A percentile compares a stretch with the other conserved stretches of the same genome.
Conservation (phyloP, 2,797 vertebrate species). For the Darevskia mixta region DNA sequence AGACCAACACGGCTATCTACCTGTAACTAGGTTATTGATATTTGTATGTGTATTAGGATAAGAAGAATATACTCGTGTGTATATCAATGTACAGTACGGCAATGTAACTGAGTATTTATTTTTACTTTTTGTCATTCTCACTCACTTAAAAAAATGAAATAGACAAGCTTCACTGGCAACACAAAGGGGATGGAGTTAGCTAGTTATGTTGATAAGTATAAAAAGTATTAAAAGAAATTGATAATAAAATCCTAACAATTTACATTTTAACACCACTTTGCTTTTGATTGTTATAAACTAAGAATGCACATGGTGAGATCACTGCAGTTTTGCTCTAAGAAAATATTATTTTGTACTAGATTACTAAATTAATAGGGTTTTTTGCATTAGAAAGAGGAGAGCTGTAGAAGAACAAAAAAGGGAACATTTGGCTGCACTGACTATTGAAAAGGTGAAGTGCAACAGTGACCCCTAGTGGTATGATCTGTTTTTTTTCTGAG, state of each 20-base stretch:
- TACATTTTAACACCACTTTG: constrained; percentile 48
- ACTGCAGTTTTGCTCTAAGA: constrained; percentile 46
- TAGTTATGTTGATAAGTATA: constrained; percentile 56
- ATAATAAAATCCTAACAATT: constrained; percentile 51
- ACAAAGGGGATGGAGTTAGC: constrained; percentile 14
- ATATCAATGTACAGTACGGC: background rate
- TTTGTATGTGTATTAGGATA: too few relatives aligned
- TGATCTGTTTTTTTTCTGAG: background rate
- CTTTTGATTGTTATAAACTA: constrained; percentile 57
- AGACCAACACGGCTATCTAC: too few relatives aligned
- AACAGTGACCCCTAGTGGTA: constrained; percentile 78
- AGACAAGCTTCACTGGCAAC: constrained; percentile 24
- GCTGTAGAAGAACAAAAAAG: too few relatives aligned
- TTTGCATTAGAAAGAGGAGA: constrained; percentile 54
- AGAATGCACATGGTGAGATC: constrained; percentile 40
- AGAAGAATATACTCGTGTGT: background rate
- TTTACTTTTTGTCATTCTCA: too few relatives aligned
- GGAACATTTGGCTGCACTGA: constrained; percentile 33
- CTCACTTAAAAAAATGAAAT: constrained; percentile 5
- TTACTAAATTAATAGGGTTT: constrained; percentile 53
- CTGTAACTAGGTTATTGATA: too few relatives aligned
- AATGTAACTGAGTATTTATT: too few relatives aligned
- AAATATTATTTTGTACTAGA: constrained; percentile 70
- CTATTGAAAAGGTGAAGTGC: constrained; percentile 59
- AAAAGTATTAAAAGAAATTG: constrained; percentile 57